Evolutionary conservation across 2,888 invertebrate genomes (phyloP).

Genomic region (Notodonta ziczac): DNA sequence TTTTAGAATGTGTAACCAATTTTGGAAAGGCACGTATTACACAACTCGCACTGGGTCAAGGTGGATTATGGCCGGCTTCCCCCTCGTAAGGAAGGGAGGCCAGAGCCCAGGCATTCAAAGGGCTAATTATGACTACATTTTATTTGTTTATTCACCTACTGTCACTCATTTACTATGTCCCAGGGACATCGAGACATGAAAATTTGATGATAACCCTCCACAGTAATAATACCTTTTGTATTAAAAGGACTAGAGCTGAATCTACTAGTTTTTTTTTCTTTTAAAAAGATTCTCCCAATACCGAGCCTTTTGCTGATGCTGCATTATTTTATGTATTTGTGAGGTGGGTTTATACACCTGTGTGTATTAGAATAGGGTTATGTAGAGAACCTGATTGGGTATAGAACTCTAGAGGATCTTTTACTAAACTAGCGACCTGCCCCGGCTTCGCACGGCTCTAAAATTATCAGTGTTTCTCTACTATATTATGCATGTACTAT

Average conservation of each 20-base stretch:
- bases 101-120: no score
- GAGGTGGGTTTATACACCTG: not conserved
- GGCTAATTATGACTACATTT: no score
- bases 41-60: no score
- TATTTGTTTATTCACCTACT: slow-evolving; percentile 9
- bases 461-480: no score
- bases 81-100: no score
- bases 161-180: not conserved
- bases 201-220: slow-evolving; percentile 42
- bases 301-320: not conserved
- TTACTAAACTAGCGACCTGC: no score
- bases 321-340: slow-evolving; percentile 1
- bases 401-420: not conserved
- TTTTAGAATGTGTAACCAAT: no score
- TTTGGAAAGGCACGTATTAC: no score
- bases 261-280: not conserved
- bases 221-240: slow-evolving; percentile 42
- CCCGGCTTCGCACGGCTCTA: no score
- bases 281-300: not conserved
- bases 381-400: not conserved
- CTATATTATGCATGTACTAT: no score
- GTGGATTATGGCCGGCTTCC: no score
- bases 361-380: not conserved
- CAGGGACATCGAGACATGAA: slow-evolving; percentile 36
- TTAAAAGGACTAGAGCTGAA: slow-evolving; percentile 30